These are phyloP conservation scores for Enchytraeus crypticus DNA, from an alignment of 2,888 invertebrate genomes.

Conservation along the genomic window DNA sequence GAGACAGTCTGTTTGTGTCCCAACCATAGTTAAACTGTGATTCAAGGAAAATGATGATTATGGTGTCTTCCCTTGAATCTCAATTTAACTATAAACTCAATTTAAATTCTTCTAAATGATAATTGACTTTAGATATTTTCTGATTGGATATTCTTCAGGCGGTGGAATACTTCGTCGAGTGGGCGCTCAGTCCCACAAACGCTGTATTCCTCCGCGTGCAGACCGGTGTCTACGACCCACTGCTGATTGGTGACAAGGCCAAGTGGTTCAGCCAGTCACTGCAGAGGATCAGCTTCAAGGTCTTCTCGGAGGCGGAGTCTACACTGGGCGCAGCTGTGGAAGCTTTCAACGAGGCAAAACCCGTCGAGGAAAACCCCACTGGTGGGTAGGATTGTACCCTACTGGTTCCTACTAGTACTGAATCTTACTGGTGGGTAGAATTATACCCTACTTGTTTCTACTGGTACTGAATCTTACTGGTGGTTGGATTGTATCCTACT, in stretches of 20 bases:
- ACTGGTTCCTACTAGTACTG: too few species aligned
- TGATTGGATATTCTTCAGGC: too few species aligned
- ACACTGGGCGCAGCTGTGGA: slow-evolving; percentile 40
- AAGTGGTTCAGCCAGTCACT: slow-evolving; percentile 75
- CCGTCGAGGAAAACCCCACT: slow-evolving; percentile 44
- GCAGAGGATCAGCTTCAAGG: slow-evolving; percentile 79
- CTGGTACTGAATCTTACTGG: slow-evolving; percentile 47
- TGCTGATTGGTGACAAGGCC: slow-evolving; percentile 90
- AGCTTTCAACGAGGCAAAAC: slow-evolving; percentile 32
- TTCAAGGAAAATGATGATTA: too few species aligned
- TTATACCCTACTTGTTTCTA: too few species aligned
- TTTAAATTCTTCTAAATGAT: too few species aligned
- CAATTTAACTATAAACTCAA: too few species aligned
- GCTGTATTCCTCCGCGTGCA: slow-evolving; percentile 95
- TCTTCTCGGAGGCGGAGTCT: slow-evolving; percentile 76
- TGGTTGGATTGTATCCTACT: too few species aligned
- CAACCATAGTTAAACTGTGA: too few species aligned
- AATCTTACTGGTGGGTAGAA: slow-evolving; percentile 43
- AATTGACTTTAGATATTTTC: too few species aligned
- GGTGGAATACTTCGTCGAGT: slow-evolving; percentile 96
- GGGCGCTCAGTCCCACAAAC: slow-evolving; percentile 93
- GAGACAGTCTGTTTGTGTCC: too few species aligned
- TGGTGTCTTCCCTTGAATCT: too few species aligned
- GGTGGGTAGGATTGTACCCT: too few species aligned
- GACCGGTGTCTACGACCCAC: slow-evolving; percentile 83